These are phyloP conservation scores for Poeciliopsis prolifica DNA, from an alignment of 2,113 vertebrate genomes.

Conservation along the genomic window DNA sequence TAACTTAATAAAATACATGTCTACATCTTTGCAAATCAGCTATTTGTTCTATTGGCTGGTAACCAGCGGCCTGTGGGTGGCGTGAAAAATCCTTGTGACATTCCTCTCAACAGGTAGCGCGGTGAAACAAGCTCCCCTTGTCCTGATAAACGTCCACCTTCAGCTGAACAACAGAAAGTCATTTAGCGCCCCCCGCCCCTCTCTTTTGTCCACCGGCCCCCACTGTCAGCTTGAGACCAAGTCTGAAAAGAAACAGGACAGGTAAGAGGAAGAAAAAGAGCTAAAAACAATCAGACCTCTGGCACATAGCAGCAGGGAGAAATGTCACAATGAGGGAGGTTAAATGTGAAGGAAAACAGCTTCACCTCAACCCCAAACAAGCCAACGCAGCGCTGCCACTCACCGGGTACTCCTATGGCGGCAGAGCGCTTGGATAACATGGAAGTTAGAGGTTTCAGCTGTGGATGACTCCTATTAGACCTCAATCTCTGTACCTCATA, in stretches of 20 bases:
- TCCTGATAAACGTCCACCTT: slow-evolving; percentile 61
- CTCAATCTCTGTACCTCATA: slow-evolving; percentile 46
- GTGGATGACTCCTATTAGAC: slow-evolving; percentile 47
- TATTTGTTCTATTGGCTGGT: no score
- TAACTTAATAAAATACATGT: no score
- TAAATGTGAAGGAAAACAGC: slow-evolving; percentile 8
- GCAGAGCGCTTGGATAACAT: slow-evolving; percentile 8
- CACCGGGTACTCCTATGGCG: not conserved
- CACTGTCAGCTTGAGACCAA: slow-evolving; percentile 14
- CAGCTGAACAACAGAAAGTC: slow-evolving; percentile 54
- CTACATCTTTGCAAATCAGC: no score
- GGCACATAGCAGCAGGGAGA: slow-evolving; percentile 17
- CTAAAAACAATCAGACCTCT: slow-evolving; percentile 31
- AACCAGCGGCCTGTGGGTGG: slow-evolving; percentile 9
- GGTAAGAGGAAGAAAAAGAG: slow-evolving; percentile 40
- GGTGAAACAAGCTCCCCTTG: slow-evolving; percentile 12
- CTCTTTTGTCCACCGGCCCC: slow-evolving; percentile 25
- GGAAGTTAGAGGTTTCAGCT: slow-evolving; percentile 22
- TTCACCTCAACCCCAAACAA: slow-evolving; percentile 25
- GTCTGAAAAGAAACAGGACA: slow-evolving; percentile 34
- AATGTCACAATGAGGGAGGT: slow-evolving; percentile 40
- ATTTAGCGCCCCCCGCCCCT: slow-evolving; percentile 36
- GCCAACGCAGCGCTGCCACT: slow-evolving; percentile 57
- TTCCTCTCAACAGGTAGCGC: slow-evolving; percentile 29
- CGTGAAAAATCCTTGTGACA: slow-evolving; percentile 36